Base-by-base conservation (phyloP, 2,113 vertebrate species). In the Paratilapia polleni region DNA sequence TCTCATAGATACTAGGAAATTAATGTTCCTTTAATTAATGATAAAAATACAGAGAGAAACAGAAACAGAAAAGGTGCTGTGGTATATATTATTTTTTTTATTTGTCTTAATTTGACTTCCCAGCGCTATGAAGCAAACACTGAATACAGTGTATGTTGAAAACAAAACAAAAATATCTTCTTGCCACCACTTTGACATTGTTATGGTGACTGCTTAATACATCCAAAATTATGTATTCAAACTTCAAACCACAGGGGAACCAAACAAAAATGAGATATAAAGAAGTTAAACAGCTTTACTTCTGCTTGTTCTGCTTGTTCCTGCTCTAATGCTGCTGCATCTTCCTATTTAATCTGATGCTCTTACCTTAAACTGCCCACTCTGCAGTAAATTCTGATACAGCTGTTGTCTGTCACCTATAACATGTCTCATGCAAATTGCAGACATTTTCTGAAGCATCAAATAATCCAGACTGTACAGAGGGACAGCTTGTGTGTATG, bases 401-500 rank as follows among this genome's bases (percentile, higher is more conserved):
- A 77, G 19, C n/a, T 24, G 15, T 24, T 26, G 10, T 4, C 17
- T 15, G 24, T 58, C 5, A 14, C 10, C 31, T 24, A 9, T 19
- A 74, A 54, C 36, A 82, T 38, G 12, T 57, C 24, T 4, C 5
- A 70, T n/a, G 19, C 15, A 12, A 38, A 57, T 1, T 41, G 43
- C 49, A 58, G 19, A 22, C 11, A 8, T 31, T 68, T 78, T 43
- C 34, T 74, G 20, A 22, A 17, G 34, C 36, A 38, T 66, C 3
- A 64, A 57, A 76, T 64, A 77, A 86, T 80, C 70, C 85, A 73
- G 80, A 59, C 78, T 78, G 73, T 58, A 64, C 64, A 54, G 22
- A 78, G 15, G 58, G 59, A 14, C 85, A 89, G 85, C 89, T 49
- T 87, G 86, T 75, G 31, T 70, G 47, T 77, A 86, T 68, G 80